These are phyloP conservation scores for Umimayanthus kanabou DNA, from an alignment of 92 coral and sea anemone species.

Conservation along the genomic window DNA sequence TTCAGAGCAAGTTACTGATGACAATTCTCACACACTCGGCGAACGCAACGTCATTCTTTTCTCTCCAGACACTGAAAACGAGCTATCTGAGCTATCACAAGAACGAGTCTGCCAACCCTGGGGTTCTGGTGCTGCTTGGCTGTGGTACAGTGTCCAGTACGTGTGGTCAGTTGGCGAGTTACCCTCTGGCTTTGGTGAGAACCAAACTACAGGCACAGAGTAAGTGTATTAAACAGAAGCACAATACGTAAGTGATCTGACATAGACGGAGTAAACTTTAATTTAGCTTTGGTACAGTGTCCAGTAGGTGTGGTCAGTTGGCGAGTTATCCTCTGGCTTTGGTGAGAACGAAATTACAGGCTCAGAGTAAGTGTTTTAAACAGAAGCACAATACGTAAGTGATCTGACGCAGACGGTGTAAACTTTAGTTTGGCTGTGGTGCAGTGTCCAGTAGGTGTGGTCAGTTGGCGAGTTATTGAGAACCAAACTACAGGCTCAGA, in stretches of 20 bases:
- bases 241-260: neutral
- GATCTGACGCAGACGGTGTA: neutral
- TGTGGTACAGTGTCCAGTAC: too few relatives aligned
- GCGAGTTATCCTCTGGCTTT: slow-evolving; percentile 12
- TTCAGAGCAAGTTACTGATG: too few relatives aligned
- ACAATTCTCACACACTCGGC: too few relatives aligned
- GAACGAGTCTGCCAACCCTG: slow-evolving; percentile 8
- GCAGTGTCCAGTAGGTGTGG: neutral
- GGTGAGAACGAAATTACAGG: slow-evolving; percentile 30
- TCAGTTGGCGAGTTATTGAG: neutral
- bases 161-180: too few relatives aligned
- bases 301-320: neutral
- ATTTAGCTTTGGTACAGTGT: neutral
- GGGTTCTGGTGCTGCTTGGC: neutral
- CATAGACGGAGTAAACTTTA: neutral
- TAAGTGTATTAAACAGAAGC: neutral
- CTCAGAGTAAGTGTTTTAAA: slow-evolving; percentile 17
- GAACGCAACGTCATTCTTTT: too few relatives aligned
- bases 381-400: neutral
- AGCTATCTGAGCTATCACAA: neutral
- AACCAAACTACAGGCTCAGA: neutral
- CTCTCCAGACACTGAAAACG: neutral
- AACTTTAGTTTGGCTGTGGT: neutral
- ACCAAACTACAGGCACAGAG: too few relatives aligned
- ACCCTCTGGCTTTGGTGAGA: too few relatives aligned